Evolutionary conservation across 2,888 invertebrate genomes (phyloP), one percentile per base, ranked within the genome.

Genomic region (Blera fallax): DNA sequence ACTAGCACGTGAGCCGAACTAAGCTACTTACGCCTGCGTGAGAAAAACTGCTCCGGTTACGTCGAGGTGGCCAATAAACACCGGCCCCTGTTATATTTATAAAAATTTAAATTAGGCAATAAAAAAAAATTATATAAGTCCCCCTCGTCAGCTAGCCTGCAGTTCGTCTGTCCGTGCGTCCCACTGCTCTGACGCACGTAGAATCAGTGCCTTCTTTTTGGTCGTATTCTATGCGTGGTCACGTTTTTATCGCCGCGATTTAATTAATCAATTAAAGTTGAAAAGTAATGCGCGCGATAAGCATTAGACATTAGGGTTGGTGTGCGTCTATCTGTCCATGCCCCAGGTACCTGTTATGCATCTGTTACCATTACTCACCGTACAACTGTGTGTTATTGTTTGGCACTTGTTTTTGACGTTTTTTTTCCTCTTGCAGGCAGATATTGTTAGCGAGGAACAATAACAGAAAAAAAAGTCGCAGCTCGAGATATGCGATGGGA

Each of bases 251-350:
- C 60, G 21, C 67, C 11, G 37, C 40, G 78, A 78, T 77, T 83
- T 83, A 83, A 83, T 79, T 83, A 79, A 79, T 83, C 79, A 83
- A 72, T 83, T 83, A 60, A 79, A 78, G 16, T 32, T 29, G 48
- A 67, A 78, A 67, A 40, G 79, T 67, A 67, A 56, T 67, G 73
- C 40, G 10, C 45, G 62, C 37, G 67, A 83, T 83, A 78, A 73
- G 76, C 72, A 54, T 62, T 78, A 62, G 67, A 78, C 67, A 78
- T 62, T 65, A 81, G 69, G 6, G 29, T 10, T 6, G 52, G 3
- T 56, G 18, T 27, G 29, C n/a, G 50, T 50, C 11, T 18, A 67
- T 16, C 34, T 64, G 54, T 18, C 43, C 29, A 45, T 60, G 18
- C 43, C 69, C n/a, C 45, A 62, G 52, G 58, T 65, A 83, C 72